Base-by-base conservation (phyloP, 2,888 invertebrate genomes). In the Dolichomitus sp. region DNA sequence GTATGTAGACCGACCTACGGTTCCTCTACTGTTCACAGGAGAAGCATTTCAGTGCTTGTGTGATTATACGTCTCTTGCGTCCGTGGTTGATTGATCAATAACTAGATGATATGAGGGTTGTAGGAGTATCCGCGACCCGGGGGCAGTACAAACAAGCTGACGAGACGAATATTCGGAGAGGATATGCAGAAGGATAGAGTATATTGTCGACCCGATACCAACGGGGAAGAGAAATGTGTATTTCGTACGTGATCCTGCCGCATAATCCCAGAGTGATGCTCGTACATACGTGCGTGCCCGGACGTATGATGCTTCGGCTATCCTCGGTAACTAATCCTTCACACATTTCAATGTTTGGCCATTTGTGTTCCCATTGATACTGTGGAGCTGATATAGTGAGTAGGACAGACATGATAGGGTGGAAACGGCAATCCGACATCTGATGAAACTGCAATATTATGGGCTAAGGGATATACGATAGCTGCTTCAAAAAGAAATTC, bases 21-120 rank as follows among this genome's bases (percentile, higher is more conserved):
- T 19, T 33, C 50, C 68, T 50, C 42, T 23, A 11, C 48, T 59
- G 48, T 76, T 45, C 61, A 45, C 50, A 37, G 48, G 48, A 4
- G 9, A 33, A 19, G 19, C 42, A 14, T 30, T 50, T 48, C 48
- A 12, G 11, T 12, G 1, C 19, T 27, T 19, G n/a, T n/a, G 42
- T 54, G 78, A 72, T 72, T 12, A 72, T 72, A 63, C 42, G 70
- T 40, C 52, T 72, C 37, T n/a, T 27, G 33, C n/a, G 45, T 23
- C 33, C 37, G 66, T 66, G 57, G 50, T 65, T 66, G 72, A 79
- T 79, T 66, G 78, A 79, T 72, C 54, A 73, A 57, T 79, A 78
- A 78, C 78, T 23, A 78, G 78, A 72, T 65, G 52, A 78, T 45
- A 33, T 17, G 52, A 19, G 33, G 23, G 65, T 63, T 23, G 45